phyloP scores from a whole-genome alignment of 2,888 invertebrate genomes.

The Leptodirus hochenwartii region DNA sequence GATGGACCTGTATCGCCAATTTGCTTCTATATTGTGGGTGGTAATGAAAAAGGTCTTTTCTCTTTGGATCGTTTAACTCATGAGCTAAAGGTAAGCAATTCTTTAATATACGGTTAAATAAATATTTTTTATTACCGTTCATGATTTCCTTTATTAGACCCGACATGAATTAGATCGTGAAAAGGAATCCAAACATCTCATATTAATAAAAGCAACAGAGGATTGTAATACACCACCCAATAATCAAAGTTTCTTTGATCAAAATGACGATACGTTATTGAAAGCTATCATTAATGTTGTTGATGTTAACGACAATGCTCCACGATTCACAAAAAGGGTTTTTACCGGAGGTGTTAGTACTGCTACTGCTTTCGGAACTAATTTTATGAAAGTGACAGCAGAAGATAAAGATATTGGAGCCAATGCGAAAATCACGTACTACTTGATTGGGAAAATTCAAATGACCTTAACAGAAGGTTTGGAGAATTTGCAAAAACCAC shows the following conservation, averaged over 20 bases:
- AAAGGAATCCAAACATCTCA: slow-evolving; percentile 40
- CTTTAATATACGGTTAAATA: slow-evolving; percentile 2
- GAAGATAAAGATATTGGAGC: slow-evolving; percentile 54
- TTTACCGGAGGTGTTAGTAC: slow-evolving; percentile 93
- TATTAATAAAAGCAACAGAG: slow-evolving; percentile 68
- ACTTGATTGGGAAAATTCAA: slow-evolving; percentile 59
- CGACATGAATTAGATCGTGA: slow-evolving; percentile 59
- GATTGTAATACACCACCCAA: slow-evolving; percentile 49
- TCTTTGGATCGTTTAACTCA: slow-evolving; percentile 54
- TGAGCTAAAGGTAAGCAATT: slow-evolving; percentile 35
- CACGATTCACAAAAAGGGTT: slow-evolving; percentile 57
- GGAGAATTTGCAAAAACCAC: slow-evolving; percentile 59
- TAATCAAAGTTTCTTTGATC: slow-evolving; percentile 34
- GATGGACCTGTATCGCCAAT: slow-evolving; percentile 59
- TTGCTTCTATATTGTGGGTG: slow-evolving; percentile 85
- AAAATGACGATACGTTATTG: slow-evolving; percentile 47
- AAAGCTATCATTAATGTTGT: slow-evolving; percentile 50
- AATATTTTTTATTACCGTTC: background rate
- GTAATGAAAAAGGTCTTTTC: slow-evolving; percentile 58
- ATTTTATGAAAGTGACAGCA: slow-evolving; percentile 71
- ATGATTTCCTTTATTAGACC: slow-evolving; percentile 21
- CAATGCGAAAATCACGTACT: slow-evolving; percentile 61
- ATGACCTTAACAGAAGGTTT: slow-evolving; percentile 73
- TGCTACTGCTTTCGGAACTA: slow-evolving; percentile 76
- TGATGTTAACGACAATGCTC: slow-evolving; percentile 86